Evolutionary conservation across 2,888 invertebrate species (phyloP).

Genomic region (Trichacis sp.): DNA sequence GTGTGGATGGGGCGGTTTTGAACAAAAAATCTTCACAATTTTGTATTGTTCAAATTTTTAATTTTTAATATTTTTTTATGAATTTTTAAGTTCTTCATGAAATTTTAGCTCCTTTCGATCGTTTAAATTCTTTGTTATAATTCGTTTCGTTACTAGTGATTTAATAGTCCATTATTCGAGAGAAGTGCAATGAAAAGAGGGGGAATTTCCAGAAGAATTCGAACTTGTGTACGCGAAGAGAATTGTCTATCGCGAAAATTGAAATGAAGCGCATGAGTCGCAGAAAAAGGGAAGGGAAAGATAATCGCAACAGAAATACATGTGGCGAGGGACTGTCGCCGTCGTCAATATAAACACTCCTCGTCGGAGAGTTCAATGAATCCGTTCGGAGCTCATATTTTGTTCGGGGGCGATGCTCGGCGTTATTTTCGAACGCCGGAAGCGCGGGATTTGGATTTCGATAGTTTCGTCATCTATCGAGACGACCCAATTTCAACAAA

Average conservation of each 20-base stretch:
- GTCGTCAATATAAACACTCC: conserved; percentile 17
- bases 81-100: too few species aligned
- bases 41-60: too few species aligned
- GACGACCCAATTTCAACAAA: not conserved
- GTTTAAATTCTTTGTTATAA: too few species aligned
- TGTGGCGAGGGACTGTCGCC: conserved; percentile 58
- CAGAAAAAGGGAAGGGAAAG: conserved; percentile 17
- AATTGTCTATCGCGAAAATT: conserved; percentile 9
- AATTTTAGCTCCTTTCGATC: too few species aligned
- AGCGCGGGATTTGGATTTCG: not conserved
- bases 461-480: not conserved
- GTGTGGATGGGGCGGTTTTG: too few species aligned
- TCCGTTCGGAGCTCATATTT: conserved; percentile 46
- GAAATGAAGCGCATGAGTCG: conserved; percentile 30
- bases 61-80: too few species aligned
- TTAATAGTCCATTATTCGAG: too few species aligned
- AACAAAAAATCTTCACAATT: too few species aligned
- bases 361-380: conserved; percentile 52
- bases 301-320: conserved; percentile 46
- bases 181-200: too few species aligned
- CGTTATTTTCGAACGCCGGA: conserved; percentile 9
- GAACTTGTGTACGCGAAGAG: too few species aligned
- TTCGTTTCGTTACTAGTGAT: too few species aligned
- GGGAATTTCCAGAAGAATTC: too few species aligned
- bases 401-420: conserved; percentile 14